Percentiles rank a stretch among this genome's conserved stretches.
These are phyloP conservation scores for Mesorhabditis belari DNA, from an alignment of 2,888 invertebrate genomes.

Conservation along the genomic window DNA sequence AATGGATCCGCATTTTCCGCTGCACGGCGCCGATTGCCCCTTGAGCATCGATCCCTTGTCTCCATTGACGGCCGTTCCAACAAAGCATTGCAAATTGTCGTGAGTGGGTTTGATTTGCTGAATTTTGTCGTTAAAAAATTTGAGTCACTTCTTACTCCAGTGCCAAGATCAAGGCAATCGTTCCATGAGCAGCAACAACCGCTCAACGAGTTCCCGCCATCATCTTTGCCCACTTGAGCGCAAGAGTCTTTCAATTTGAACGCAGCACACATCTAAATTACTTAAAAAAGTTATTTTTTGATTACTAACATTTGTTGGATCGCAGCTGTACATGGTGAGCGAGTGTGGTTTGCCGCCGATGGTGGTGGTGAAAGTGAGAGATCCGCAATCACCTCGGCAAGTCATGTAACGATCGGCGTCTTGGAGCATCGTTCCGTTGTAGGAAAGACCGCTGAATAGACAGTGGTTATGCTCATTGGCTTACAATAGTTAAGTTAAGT, in stretches of 20 bases:
- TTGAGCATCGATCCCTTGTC: background rate
- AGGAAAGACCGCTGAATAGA: no score
- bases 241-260: no score
- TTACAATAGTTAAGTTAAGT: no score
- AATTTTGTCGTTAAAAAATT: background rate
- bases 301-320: slow-evolving; percentile 14
- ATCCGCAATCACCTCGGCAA: background rate
- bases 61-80: background rate
- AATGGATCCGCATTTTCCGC: background rate
- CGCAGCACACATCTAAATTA: no score
- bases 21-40: background rate
- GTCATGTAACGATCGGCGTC: background rate
- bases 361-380: slow-evolving; percentile 5
- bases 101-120: background rate
- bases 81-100: background rate
- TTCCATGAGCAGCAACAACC: slow-evolving; percentile 31
- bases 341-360: slow-evolving; percentile 3
- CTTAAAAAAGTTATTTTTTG: no score
- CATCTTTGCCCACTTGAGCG: no score
- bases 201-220: no score
- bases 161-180: slow-evolving; percentile 25
- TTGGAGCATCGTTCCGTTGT: no score
- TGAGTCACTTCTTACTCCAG: background rate
- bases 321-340: slow-evolving; percentile 20
- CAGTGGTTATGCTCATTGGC: no score